Evolutionary conservation across 2,888 invertebrate genomes (phyloP).

Genomic region (Nomada fucata): DNA sequence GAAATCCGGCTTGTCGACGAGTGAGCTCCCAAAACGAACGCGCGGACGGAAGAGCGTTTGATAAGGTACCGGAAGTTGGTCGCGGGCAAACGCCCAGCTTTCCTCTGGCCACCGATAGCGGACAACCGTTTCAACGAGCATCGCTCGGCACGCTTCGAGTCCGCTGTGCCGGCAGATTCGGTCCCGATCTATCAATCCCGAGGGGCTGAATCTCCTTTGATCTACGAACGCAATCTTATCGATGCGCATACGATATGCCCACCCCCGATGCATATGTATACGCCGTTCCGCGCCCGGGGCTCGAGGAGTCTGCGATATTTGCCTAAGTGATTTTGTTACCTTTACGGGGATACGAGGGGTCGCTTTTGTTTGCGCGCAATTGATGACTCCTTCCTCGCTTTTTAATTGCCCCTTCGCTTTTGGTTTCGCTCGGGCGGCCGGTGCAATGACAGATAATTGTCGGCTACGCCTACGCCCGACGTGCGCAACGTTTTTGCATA

Average conservation of each 20-base stretch:
- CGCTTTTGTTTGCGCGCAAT: neutral
- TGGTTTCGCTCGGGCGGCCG: neutral
- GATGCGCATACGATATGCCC: conserved; percentile 55
- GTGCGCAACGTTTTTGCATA: no score
- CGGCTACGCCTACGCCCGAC: neutral
- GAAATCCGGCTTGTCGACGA: conserved; percentile 64
- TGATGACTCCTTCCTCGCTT: neutral
- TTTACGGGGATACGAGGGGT: neutral
- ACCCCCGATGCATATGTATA: conserved; percentile 14
- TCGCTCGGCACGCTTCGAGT: conserved; percentile 53
- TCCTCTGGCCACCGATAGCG: conserved; percentile 73
- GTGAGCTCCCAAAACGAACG: conserved; percentile 69
- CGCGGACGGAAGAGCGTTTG: conserved; percentile 80
- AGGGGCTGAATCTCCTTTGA: conserved; percentile 39
- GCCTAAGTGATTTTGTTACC: conserved; percentile 29
- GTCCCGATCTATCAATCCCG: conserved; percentile 57
- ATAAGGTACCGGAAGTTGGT: conserved; percentile 82
- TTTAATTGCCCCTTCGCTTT: neutral
- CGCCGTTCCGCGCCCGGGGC: neutral
- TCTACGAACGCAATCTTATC: conserved; percentile 55
- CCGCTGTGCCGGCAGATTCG: conserved; percentile 47
- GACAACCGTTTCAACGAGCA: conserved; percentile 48
- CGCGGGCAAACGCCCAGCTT: conserved; percentile 75
- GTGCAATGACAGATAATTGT: neutral
- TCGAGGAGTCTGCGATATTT: conserved; percentile 26